Percentiles rank a stretch among this genome's conserved stretches.
Evolutionary conservation across 2,888 invertebrate genomes (phyloP).

Genomic region (Eledone cirrhosa): DNA sequence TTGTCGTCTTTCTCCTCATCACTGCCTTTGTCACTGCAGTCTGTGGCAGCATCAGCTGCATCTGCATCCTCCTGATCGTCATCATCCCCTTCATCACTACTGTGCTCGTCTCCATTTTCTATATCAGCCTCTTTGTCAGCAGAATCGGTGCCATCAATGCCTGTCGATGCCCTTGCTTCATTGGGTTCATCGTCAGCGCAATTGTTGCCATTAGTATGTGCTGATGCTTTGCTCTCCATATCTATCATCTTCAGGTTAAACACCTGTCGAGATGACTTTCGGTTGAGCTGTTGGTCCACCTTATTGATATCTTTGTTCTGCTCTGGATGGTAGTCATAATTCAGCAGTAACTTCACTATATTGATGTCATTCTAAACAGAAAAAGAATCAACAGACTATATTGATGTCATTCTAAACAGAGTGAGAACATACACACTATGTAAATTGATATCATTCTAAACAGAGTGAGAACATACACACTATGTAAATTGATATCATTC

Average conservation of each 20-base stretch:
- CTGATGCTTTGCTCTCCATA: conserved; percentile 8
- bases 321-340: conserved; percentile 58
- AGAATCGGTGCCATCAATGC: conserved; percentile 22
- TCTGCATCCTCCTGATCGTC: conserved; percentile 39
- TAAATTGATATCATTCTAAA: conserved; percentile 66
- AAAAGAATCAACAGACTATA: too few species aligned
- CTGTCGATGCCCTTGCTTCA: conserved; percentile 37
- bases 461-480: too few species aligned
- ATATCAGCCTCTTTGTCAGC: conserved; percentile 35
- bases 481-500: too few species aligned
- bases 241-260: conserved; percentile 14
- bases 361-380: conserved; percentile 63
- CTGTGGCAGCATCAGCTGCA: conserved; percentile 38
- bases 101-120: conserved; percentile 43
- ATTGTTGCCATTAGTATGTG: conserved; percentile 28
- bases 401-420: conserved; percentile 63
- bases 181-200: conserved; percentile 38
- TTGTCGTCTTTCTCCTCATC: conserved; percentile 35
- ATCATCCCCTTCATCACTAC: conserved; percentile 37
- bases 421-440: too few species aligned
- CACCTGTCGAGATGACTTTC: conserved; percentile 47
- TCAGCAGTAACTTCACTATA: conserved; percentile 65
- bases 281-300: conserved; percentile 40
- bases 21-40: conserved; percentile 36
- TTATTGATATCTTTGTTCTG: conserved; percentile 25